Evolutionary conservation across 2,888 invertebrate species (phyloP).

Genomic region (Pycnomerus fuliginosus): DNA sequence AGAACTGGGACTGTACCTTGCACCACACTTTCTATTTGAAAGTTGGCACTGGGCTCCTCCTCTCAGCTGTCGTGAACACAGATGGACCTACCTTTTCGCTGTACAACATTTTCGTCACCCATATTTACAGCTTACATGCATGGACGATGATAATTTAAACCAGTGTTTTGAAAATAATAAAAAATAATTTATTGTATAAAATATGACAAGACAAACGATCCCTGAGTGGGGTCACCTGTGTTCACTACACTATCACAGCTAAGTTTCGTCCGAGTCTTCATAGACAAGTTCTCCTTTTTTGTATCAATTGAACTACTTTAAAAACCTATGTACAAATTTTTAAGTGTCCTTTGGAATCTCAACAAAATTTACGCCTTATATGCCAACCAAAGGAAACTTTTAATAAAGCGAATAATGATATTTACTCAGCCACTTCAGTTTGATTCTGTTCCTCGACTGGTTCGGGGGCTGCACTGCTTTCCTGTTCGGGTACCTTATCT

Average conservation of each 20-base stretch:
- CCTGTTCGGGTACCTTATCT: too few species aligned
- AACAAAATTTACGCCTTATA: constrained; percentile 8
- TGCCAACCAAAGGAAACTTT: constrained; percentile 10
- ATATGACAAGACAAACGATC: constrained; percentile 30
- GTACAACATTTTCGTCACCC: too few species aligned
- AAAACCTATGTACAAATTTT: constrained; percentile 29
- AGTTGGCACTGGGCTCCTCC: constrained; percentile 71
- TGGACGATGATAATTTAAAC: background rate
- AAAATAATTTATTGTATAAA: constrained; percentile 26
- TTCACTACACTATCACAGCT: constrained; percentile 52
- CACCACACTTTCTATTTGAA: constrained; percentile 79
- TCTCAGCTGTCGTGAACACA: constrained; percentile 57
- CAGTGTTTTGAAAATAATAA: constrained; percentile 20
- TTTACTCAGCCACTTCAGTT: constrained; percentile 1
- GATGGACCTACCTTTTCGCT: constrained; percentile 52
- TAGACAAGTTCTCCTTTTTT: constrained; percentile 35
- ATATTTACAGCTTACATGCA: too few species aligned
- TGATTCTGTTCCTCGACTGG: background rate
- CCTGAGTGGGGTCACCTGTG: constrained; percentile 47
- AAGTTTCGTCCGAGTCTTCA: constrained; percentile 30
- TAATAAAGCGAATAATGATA: background rate
- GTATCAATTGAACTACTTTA: constrained; percentile 20
- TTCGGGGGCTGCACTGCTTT: too few species aligned
- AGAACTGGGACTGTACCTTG: constrained; percentile 67
- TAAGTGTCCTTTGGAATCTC: constrained; percentile 22